A percentile compares a stretch with the other conserved stretches of the same genome.
Conservation (phyloP, 2,113 vertebrate species). For the Centropus unirufus region DNA sequence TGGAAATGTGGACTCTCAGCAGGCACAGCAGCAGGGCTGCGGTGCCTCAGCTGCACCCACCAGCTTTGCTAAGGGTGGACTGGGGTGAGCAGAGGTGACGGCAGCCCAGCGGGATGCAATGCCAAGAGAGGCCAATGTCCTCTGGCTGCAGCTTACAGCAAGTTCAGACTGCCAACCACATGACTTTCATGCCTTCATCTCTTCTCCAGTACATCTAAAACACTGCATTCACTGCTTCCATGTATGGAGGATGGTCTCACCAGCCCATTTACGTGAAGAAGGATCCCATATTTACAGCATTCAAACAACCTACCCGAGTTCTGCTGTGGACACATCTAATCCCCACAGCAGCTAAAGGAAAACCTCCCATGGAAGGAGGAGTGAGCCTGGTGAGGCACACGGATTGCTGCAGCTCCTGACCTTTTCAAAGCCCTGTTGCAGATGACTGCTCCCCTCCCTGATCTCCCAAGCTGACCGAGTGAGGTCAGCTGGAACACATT, state of each 20-base stretch:
- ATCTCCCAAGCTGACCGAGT: background rate
- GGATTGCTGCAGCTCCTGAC: background rate
- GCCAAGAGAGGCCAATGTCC: background rate
- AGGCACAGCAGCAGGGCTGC: too few relatives aligned
- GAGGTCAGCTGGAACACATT: background rate
- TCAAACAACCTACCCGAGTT: background rate
- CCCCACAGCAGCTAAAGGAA: background rate
- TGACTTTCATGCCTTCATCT: background rate
- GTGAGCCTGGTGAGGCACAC: fast-evolving
- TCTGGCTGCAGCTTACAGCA: background rate
- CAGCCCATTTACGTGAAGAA: background rate
- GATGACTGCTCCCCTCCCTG: background rate
- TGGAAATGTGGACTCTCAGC: background rate
- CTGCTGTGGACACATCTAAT: background rate
- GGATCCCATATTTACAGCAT: background rate
- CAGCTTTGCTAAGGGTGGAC: too few relatives aligned
- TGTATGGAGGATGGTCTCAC: fast-evolving
- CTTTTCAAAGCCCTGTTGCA: background rate
- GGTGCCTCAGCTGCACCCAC: too few relatives aligned
- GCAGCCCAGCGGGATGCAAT: too few relatives aligned
- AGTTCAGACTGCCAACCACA: background rate
- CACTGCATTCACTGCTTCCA: background rate
- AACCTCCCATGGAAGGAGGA: background rate
- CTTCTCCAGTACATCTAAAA: fast-evolving
- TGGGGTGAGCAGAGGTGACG: too few relatives aligned